phyloP scores from a whole-genome alignment of 2,888 invertebrate species.

The Sisyra terminalis region DNA sequence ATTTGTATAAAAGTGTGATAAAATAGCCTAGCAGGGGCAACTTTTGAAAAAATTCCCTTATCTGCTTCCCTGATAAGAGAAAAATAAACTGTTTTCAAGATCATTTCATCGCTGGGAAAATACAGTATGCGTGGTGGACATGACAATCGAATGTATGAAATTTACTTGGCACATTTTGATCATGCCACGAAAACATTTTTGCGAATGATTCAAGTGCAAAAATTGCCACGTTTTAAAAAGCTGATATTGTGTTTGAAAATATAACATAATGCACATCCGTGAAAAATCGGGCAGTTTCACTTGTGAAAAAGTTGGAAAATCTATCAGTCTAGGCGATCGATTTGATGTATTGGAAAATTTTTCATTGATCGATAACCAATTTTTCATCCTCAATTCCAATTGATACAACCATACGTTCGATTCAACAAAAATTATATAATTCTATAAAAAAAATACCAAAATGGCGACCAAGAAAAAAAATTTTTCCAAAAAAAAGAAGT shows the following conservation, averaged over 20 bases:
- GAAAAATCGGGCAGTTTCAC: neutral
- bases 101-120: neutral
- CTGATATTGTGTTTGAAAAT: constrained; percentile 3
- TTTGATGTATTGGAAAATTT: too few relatives aligned
- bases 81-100: constrained; percentile 4
- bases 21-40: constrained; percentile 6
- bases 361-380: too few relatives aligned
- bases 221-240: constrained; percentile 3
- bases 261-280: neutral
- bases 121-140: too few relatives aligned
- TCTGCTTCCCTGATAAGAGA: constrained; percentile 6
- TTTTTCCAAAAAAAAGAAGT: too few relatives aligned
- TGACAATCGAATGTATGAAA: too few relatives aligned
- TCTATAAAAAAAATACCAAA: too few relatives aligned
- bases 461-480: too few relatives aligned
- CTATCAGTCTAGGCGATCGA: too few relatives aligned
- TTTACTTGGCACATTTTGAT: neutral
- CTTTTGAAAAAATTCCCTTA: constrained; percentile 7
- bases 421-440: too few relatives aligned
- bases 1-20: too few relatives aligned
- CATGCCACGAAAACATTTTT: neutral
- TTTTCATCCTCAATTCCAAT: too few relatives aligned
- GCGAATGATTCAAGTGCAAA: neutral
- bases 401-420: too few relatives aligned
- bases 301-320: constrained; percentile 3